Evolutionary conservation across 1,140 invertebrate genomes (phyloP).

Genomic region (Neotoxoptera formosana): DNA sequence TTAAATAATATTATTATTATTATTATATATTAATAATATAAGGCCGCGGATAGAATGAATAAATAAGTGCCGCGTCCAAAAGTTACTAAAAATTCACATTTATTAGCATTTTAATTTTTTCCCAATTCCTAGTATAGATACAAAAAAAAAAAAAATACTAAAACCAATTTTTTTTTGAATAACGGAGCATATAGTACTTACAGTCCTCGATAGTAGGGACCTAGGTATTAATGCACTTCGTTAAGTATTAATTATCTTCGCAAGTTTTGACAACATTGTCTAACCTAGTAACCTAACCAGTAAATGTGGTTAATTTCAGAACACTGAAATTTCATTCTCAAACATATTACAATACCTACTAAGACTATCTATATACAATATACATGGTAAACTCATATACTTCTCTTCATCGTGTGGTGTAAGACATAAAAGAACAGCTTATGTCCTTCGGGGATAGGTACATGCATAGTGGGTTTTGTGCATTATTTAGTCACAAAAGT

Average conservation of each 20-base stretch:
- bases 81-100: neutral
- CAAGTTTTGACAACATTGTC: neutral
- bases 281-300: neutral
- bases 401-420: neutral
- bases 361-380: neutral
- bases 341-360: neutral
- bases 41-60: neutral
- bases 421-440: neutral
- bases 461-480: neutral
- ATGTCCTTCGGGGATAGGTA: neutral
- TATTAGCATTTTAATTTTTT: neutral
- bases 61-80: neutral
- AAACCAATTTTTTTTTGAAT: neutral
- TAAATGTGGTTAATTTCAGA: neutral
- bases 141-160: neutral
- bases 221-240: neutral
- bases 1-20: too few species aligned
- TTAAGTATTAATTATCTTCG: neutral
- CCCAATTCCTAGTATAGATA: neutral
- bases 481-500: neutral
- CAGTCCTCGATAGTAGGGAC: neutral
- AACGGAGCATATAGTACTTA: neutral
- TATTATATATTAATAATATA: neutral
- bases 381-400: neutral
- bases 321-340: neutral